Evolutionary conservation across 2,888 invertebrate genomes (phyloP), one percentile per base, ranked within the genome.

Genomic region (Tricholauxania praeusta): DNA sequence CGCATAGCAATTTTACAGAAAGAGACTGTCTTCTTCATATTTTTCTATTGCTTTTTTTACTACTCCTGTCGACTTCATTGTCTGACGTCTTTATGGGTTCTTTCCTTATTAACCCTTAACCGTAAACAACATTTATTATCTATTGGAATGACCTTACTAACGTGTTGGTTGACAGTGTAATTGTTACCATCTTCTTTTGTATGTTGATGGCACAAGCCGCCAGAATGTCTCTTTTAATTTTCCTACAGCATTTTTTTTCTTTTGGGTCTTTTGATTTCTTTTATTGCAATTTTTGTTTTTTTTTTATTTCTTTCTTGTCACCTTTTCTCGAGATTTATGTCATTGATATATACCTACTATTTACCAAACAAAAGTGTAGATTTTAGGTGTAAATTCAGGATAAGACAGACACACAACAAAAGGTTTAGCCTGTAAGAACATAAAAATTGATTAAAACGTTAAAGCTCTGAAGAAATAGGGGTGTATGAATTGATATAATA

Each of bases 91-190:
- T 51, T 64, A 51, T 64, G 60, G 17, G 32, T 22, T 51, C 22
- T 51, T 64, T 49, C 49, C 64, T 51, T 84, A 84, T 84, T 85
- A 85, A 84, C 84, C 85, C 82, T 85, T 84, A 85, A 84, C 84
- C 83, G 78, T 81, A 83, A 78, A 79, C 79, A 82, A 82, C 85
- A 84, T 85, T 85, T 84, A 82, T 85, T 82, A 81, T 76, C 22
- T 59, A 14, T 59, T 59, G 59, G 10, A 14, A 57, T 57, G 57
- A 57, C 57, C 57, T 57, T 15, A 57, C 57, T 28, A 28, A 57
- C 22, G 22, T 67, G n/a, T 67, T 22, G 47, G 47, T 47, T 55
- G 67, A 57, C 64, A 64, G 28, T 64, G 64, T 51, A 64, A 51
- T 49, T 48, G 17, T 62, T 62, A 39, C 39, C 39, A 10, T 39